Base-by-base conservation (phyloP, 2,113 vertebrate genomes). In the Bubo scandiacus region DNA sequence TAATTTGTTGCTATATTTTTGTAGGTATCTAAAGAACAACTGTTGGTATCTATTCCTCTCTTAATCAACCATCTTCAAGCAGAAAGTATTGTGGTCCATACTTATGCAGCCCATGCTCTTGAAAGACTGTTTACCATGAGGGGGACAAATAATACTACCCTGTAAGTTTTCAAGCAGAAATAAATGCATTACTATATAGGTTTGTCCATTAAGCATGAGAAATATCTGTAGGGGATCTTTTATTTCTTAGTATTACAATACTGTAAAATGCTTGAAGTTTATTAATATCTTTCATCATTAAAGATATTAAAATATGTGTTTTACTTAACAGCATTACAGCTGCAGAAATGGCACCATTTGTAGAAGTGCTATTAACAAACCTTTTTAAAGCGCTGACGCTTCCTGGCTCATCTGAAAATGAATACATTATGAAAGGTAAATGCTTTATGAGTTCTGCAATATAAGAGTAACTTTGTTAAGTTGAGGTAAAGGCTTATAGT, bases 371-470 rank as follows among this genome's bases (percentile, higher is more conserved):
- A 80, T 98, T 99, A 95, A 99, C 98, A 97, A 98, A 99, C 96
- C 98, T 99, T 96, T 99, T 99, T 97, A 99, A 99, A 98, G 98
- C 99, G 1, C 97, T 99, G 90, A 98, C 99, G 1, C 98, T 99
- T 94, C 99, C 99, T 94, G 99, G 99, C 71, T 99, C 99, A 26
- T 99, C 99, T 89, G 99, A 99, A 98, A 99, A 99, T 89, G 99
- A 99, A 89, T 99, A 99, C 96, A 99, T 99, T 91, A 99, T 99
- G 99, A 99, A 99, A 99, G 99, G 99, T 99, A 97, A 97, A 96
- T 89, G 4, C 79, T 90, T 94, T 49, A 65, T 16, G 71, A 90
- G n/a, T 49, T 90, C 49, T 97, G 54, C 36, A 70, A 3, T 80
- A 2, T 52, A 82, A 79, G 59, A 61, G 21, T 89, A 51, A 27